Percentiles rank a stretch among this genome's conserved stretches.
Conservation (phyloP, 2,797 vertebrate genomes). For the Synanceia verrucosa region DNA sequence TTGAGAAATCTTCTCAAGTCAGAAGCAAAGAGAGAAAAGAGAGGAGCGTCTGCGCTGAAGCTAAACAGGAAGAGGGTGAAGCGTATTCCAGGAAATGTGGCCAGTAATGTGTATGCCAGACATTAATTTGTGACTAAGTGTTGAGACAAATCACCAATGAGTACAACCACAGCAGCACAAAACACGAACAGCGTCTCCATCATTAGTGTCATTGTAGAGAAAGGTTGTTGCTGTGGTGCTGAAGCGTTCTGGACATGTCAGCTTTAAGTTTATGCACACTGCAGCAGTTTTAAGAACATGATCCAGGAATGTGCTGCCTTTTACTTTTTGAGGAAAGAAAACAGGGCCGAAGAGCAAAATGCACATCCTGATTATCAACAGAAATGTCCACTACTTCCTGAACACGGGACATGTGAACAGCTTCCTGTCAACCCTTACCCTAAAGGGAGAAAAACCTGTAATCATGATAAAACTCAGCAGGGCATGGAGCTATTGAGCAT, state of each 20-base stretch:
- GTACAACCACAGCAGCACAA: not conserved
- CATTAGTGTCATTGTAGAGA: not conserved
- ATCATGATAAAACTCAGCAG: slow-evolving; percentile 2
- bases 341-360: slow-evolving; percentile 15
- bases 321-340: slow-evolving; percentile 32
- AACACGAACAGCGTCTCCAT: not conserved
- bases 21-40: not conserved
- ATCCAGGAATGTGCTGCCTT: slow-evolving; percentile 51
- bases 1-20: not conserved
- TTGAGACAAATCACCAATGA: not conserved
- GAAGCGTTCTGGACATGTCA: not conserved
- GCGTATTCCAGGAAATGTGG: slow-evolving; percentile 29
- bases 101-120: not conserved
- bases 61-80: slow-evolving; percentile 35
- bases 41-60: not conserved
- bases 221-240: not conserved
- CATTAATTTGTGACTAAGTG: not conserved
- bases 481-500: not conserved
- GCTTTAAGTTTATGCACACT: not conserved
- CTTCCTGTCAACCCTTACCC: slow-evolving; percentile 12
- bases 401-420: not conserved
- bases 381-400: slow-evolving; percentile 26
- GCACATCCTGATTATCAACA: slow-evolving; percentile 42
- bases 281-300: slow-evolving; percentile 16
- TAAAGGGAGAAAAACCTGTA: not conserved